Conservation (phyloP, 1,140 invertebrate species). For the Drosophila willistoni region DNA sequence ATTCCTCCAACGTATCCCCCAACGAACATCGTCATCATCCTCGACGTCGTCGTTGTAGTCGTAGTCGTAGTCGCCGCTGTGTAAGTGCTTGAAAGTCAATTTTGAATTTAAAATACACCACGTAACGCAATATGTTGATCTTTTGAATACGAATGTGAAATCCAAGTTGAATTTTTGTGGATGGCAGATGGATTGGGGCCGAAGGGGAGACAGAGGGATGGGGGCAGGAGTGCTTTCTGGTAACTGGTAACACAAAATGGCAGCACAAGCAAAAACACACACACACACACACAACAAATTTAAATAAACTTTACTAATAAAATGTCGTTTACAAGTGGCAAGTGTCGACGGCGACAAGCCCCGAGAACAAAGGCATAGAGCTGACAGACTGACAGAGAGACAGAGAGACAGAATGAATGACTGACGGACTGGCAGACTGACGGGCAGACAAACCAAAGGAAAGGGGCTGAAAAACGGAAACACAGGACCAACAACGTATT, state of each 20-base stretch:
- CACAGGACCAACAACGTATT: slow-evolving; percentile 79
- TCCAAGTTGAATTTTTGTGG: slow-evolving; percentile 42
- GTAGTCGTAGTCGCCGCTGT: slow-evolving; percentile 8
- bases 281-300: slow-evolving; percentile 60
- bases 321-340: slow-evolving; percentile 81
- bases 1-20: slow-evolving; percentile 2
- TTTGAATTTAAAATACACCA: slow-evolving; percentile 81
- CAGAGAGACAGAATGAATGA: slow-evolving; percentile 8
- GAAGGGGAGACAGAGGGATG: not conserved
- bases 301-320: slow-evolving; percentile 82
- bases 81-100: slow-evolving; percentile 81
- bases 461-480: slow-evolving; percentile 7
- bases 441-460: slow-evolving; percentile 37
- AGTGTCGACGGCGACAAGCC: slow-evolving; percentile 66
- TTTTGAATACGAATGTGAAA: slow-evolving; percentile 80
- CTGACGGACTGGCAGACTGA: slow-evolving; percentile 29
- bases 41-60: slow-evolving; percentile 4
- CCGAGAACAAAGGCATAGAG: slow-evolving; percentile 10
- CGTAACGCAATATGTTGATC: slow-evolving; percentile 81
- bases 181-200: not conserved
- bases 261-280: slow-evolving; percentile 53
- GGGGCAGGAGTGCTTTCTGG: not conserved
- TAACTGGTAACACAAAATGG: slow-evolving; percentile 60
- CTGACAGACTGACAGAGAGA: slow-evolving; percentile 22
- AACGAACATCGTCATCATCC: not conserved